A percentile compares a stretch with the other conserved stretches of the same genome.
phyloP scores from a whole-genome alignment of 1,140 invertebrate genomes.

The Parasteatoda tepidariorum region DNA sequence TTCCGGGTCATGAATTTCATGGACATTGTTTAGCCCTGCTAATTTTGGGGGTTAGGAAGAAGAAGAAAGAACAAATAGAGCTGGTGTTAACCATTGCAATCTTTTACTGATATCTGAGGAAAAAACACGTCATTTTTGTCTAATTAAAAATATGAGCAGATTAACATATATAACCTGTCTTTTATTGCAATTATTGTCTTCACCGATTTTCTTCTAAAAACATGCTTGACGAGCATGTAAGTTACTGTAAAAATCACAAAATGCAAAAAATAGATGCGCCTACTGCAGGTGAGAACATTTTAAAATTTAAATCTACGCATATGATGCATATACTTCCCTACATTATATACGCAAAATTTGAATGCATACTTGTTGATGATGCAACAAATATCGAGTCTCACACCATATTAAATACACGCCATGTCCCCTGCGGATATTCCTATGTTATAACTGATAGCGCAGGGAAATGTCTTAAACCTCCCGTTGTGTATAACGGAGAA shows the following conservation, averaged over 20 bases:
- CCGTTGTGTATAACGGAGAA: background rate
- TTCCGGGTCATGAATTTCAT: no score
- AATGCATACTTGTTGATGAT: background rate
- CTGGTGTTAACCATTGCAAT: background rate
- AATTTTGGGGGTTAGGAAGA: no score
- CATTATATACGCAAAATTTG: conserved; percentile 28
- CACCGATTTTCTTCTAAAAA: background rate
- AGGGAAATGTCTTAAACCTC: background rate
- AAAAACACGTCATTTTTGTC: background rate
- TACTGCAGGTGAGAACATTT: background rate
- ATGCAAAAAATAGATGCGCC: background rate
- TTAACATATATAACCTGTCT: background rate
- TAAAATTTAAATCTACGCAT: background rate
- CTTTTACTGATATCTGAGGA: background rate
- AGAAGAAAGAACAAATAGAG: no score
- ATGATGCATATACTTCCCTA: background rate
- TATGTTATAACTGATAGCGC: background rate
- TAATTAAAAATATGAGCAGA: background rate
- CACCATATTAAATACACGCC: background rate
- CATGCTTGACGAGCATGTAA: background rate
- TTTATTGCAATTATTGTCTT: background rate
- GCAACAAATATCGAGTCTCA: background rate
- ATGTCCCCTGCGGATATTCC: background rate
- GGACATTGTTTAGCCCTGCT: no score
- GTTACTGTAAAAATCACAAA: no score